Evolutionary conservation across 35 echinoderm and acorn worm species (phyloP).

Genomic region (Diadema setosum): DNA sequence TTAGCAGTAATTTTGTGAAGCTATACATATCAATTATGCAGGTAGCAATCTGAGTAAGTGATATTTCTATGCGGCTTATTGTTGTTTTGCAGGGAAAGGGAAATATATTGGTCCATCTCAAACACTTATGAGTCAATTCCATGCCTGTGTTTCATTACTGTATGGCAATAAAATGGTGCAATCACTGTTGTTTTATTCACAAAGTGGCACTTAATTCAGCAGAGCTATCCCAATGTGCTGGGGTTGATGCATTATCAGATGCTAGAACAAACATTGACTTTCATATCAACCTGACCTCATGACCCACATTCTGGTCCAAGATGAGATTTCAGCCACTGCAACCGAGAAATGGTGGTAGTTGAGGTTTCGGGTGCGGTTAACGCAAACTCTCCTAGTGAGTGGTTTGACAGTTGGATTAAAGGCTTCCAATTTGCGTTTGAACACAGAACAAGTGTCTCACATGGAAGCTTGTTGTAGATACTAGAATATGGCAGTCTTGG

Average conservation of each 20-base stretch:
- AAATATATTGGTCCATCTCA: too few species aligned
- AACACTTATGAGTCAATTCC: not conserved
- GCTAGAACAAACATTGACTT: conserved; percentile 25
- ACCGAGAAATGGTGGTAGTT: not conserved
- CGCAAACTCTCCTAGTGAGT: too few species aligned
- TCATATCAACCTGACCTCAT: conserved; percentile 9
- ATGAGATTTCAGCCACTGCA: not conserved
- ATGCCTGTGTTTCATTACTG: not conserved
- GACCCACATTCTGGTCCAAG: not conserved
- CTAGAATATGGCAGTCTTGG: too few species aligned
- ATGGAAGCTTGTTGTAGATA: too few species aligned
- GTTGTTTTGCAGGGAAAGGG: too few species aligned
- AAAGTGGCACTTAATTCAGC: conserved; percentile 6
- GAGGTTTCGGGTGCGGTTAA: not conserved
- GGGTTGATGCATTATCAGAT: not conserved
- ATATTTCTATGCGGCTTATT: too few species aligned
- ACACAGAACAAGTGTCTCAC: too few species aligned
- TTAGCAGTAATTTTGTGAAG: too few species aligned
- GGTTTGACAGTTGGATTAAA: too few species aligned
- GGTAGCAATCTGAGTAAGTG: too few species aligned
- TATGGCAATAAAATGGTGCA: not conserved
- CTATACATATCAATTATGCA: too few species aligned
- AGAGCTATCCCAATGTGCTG: not conserved
- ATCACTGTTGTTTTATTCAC: conserved; percentile 28
- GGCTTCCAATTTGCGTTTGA: too few species aligned